These are phyloP conservation scores for Drosophila falleni DNA, from an alignment of 2,888 invertebrate genomes.

Conservation along the genomic window DNA sequence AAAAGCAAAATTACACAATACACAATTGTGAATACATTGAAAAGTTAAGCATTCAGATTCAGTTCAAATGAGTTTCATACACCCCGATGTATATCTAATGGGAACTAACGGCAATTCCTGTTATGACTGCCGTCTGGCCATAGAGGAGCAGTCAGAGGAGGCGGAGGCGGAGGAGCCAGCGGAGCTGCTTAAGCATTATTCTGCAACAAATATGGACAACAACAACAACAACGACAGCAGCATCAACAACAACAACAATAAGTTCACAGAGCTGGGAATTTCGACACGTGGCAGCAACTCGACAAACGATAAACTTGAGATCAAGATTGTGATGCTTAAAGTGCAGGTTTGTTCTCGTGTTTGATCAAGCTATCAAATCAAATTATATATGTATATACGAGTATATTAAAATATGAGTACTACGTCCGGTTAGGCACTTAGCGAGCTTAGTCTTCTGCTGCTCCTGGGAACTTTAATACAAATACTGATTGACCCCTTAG, in stretches of 20 bases:
- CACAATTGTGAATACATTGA: constrained; percentile 22
- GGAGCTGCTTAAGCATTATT: background rate
- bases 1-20: constrained; percentile 53
- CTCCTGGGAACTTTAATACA: constrained; percentile 24
- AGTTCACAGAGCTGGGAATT: constrained; percentile 13
- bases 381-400: background rate
- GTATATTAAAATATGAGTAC: background rate
- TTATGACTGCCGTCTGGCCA: background rate
- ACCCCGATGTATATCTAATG: constrained; percentile 65
- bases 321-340: constrained; percentile 75
- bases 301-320: constrained; percentile 57
- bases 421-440: constrained; percentile 16
- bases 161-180: background rate
- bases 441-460: background rate
- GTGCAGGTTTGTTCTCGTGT: constrained; percentile 66
- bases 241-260: constrained; percentile 7
- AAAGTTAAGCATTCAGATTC: constrained; percentile 1
- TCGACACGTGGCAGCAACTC: constrained; percentile 28
- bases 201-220: constrained; percentile 4
- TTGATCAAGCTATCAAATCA: constrained; percentile 5
- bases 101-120: constrained; percentile 8
- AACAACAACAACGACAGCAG: constrained; percentile 20
- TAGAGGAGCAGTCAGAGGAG: constrained; percentile 4
- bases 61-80: constrained; percentile 71
- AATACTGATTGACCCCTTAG: background rate